Evolutionary conservation across 2,888 invertebrate genomes (phyloP).

Genomic region (Catocala fraxini): DNA sequence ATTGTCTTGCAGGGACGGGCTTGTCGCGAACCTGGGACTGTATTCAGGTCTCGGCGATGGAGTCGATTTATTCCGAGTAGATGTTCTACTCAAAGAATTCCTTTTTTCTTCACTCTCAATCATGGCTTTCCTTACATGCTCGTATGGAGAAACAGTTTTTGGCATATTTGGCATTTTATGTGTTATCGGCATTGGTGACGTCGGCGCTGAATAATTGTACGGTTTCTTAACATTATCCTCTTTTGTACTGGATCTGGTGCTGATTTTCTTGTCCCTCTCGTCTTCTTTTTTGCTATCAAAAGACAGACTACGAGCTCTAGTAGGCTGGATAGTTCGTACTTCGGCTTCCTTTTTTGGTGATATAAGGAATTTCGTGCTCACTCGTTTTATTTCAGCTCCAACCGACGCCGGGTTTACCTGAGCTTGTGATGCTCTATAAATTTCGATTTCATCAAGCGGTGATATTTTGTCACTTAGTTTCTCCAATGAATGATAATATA

Average conservation of each 20-base stretch:
- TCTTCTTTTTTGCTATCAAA: slow-evolving; percentile 62
- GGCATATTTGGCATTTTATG: slow-evolving; percentile 80
- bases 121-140: slow-evolving; percentile 75
- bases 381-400: slow-evolving; percentile 82
- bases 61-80: slow-evolving; percentile 57
- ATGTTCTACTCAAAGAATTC: slow-evolving; percentile 68
- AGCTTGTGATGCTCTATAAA: slow-evolving; percentile 70
- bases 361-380: slow-evolving; percentile 79
- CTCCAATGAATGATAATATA: slow-evolving; percentile 81
- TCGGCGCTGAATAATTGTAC: slow-evolving; percentile 83
- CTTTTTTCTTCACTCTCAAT: slow-evolving; percentile 77
- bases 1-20: slow-evolving; percentile 44
- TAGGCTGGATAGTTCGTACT: slow-evolving; percentile 79
- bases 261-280: slow-evolving; percentile 23
- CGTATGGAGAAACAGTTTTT: slow-evolving; percentile 78
- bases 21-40: slow-evolving; percentile 43
- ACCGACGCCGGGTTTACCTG: slow-evolving; percentile 73
- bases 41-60: slow-evolving; percentile 58
- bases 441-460: slow-evolving; percentile 70
- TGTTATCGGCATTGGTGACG: slow-evolving; percentile 73
- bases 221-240: slow-evolving; percentile 58
- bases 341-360: slow-evolving; percentile 84
- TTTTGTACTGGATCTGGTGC: slow-evolving; percentile 25
- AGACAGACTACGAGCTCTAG: slow-evolving; percentile 78
- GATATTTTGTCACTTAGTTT: slow-evolving; percentile 71